Conservation (phyloP, 2,888 invertebrate species). For the Deilephila elpenor region DNA sequence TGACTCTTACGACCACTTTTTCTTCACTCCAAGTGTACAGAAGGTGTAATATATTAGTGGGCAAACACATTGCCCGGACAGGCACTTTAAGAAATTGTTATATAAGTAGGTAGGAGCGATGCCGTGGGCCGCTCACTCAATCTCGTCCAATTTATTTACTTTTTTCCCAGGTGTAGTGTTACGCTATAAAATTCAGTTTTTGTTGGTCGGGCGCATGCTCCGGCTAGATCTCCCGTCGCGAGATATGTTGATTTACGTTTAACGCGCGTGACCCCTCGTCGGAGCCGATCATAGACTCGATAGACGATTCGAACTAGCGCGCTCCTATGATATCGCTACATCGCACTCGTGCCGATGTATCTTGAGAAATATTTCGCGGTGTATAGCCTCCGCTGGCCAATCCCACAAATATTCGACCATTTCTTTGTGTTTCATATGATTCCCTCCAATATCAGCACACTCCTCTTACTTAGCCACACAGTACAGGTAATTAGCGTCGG, state of each 20-base stretch:
- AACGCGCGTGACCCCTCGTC: constrained; percentile 83
- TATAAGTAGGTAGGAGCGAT: constrained; percentile 5
- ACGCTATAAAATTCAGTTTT: constrained; percentile 82
- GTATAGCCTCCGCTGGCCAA: constrained; percentile 54
- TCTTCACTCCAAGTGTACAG: neutral
- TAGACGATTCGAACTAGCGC: constrained; percentile 81
- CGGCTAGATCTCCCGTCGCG: constrained; percentile 82
- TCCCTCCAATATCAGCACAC: constrained; percentile 24
- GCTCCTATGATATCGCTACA: constrained; percentile 78
- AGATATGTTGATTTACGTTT: constrained; percentile 85
- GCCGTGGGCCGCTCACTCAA: constrained; percentile 50
- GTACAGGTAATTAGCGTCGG: neutral
- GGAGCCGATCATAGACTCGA: constrained; percentile 81
- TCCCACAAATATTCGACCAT: constrained; percentile 74
- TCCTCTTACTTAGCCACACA: neutral
- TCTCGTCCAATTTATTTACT: constrained; percentile 78
- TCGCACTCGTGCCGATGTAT: constrained; percentile 82
- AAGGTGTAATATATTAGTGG: neutral
- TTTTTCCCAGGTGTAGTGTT: constrained; percentile 80
- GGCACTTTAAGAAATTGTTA: constrained; percentile 20
- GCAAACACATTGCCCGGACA: neutral
- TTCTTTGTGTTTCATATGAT: constrained; percentile 77
- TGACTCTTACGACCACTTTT: neutral
- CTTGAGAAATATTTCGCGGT: constrained; percentile 81
- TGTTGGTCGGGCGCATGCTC: constrained; percentile 76